Evolutionary conservation across 2,797 vertebrate species (phyloP), one percentile per base, ranked within the genome.

Genomic region (Schizopygopsis malacanthus): DNA sequence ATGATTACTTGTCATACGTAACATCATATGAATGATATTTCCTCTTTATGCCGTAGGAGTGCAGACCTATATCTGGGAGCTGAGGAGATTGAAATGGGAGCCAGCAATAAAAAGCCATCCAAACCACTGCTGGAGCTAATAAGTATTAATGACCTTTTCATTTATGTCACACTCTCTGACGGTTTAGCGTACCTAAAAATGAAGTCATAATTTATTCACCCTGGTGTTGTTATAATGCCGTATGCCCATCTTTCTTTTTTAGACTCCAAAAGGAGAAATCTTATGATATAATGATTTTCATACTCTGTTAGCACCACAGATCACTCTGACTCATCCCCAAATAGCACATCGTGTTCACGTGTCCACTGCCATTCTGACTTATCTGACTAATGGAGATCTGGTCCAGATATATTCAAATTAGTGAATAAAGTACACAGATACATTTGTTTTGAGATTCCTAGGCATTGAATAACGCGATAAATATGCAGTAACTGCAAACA

Each of bases 21-120:
- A 79, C 7, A 78, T 78, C n/a, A 33, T 33, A 9, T 72, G 25
- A 25, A 16, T 61, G 25, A 47, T 75, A 78, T n/a, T 50, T 78
- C 43, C 41, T 13, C 2, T 82, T 16, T 84, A 79, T 86, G 15
- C 80, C 92, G 81, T 91, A 98, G 97, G 20, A 96, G 96, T 76
- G 96, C 97, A 93, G 97, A 99, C 90, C 92, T 99, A 88, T 99
- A 99, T 92, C 94, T 96, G 90, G 97, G 94, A 47, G 96, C 93
- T 15, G 96, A 98, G 89, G 97, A 99, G 93, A 95, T 97, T 90
- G 95, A 96, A 88, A 92, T 95, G 4, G 83, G 92, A 65, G 88
- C 84, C 6, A 65, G 47, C 33, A 61, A 89, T 65, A 7, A 90
- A 75, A 45, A 87, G 52, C 86, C 76, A 81, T 43, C 73, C 2